Evolutionary conservation across 2,888 invertebrate species (phyloP).

Genomic region (Drosophila niveifrons): DNA sequence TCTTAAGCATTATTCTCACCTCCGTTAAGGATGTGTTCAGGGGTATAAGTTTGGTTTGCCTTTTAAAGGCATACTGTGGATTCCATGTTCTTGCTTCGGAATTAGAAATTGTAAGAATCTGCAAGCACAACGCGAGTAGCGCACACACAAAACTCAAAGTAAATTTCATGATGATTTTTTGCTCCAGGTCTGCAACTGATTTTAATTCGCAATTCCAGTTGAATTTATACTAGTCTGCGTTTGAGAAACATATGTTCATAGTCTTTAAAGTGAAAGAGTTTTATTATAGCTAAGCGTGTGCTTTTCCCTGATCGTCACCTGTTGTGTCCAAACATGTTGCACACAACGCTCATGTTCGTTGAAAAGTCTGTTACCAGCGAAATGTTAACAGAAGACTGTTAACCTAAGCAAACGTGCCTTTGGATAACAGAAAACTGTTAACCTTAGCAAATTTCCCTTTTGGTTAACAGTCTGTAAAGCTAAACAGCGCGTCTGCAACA

Average conservation of each 20-base stretch:
- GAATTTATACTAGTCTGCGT: slow-evolving; percentile 1
- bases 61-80: not conserved
- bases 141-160: not conserved
- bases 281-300: too few relatives aligned
- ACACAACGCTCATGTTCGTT: slow-evolving; percentile 5
- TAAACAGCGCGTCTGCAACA: not conserved
- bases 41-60: slow-evolving; percentile 6
- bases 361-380: not conserved
- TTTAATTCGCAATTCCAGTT: not conserved
- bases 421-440: not conserved
- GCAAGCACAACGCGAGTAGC: not conserved
- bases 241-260: not conserved
- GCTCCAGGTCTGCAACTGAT: not conserved
- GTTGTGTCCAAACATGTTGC: slow-evolving; percentile 16
- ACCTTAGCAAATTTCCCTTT: slow-evolving; percentile 8
- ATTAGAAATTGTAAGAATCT: not conserved
- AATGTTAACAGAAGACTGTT: not conserved
- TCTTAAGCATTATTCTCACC: not conserved
- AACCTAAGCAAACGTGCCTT: slow-evolving; percentile 11
- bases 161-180: slow-evolving; percentile 8
- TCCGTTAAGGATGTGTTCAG: not conserved
- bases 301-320: slow-evolving; percentile 7
- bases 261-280: too few relatives aligned
- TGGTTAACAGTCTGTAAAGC: slow-evolving; percentile 1
- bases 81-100: not conserved